Base-by-base conservation (phyloP, 2,888 invertebrate genomes). In the Nesidiocoris tenuis region DNA sequence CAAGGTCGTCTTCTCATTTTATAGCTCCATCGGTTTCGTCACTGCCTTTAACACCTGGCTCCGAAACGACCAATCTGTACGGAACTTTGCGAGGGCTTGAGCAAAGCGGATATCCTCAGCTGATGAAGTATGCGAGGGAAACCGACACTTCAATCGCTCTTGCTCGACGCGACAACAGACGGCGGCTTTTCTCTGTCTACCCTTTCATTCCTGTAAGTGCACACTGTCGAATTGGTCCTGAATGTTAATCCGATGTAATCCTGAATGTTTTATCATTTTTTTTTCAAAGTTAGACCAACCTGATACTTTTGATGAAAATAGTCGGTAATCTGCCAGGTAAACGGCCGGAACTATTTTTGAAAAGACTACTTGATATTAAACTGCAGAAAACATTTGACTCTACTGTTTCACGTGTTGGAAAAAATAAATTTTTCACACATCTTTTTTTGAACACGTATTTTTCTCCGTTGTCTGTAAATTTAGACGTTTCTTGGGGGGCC, bases 81-180 rank as follows among this genome's bases (percentile, higher is more conserved):
- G 94, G 94, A 2, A 95, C 95, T 0, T 85, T 95, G 0, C 93
- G 94, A 82, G 94, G 94, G 0, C 85, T 95, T 61, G 95, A 96
- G 82, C 94, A 95, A 83, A 94, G 94, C 81, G 92, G 95, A 90
- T 95, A 95, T 85, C 95, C 96, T 0, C 93, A 95, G 81, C 85
- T 96, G 72, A 93, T 94, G 83, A 91, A 92, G 83, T 96, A 96
- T 83, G 92, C 95, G 0, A 87, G 94, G 54, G 96, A 96, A 86
- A 95, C 95, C 0, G 96, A 96, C 81, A 88, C 90, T 79, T 92
- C 94, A 21, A 93, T 96, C 81, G 90, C 93, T 19, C 88, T 90
- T 77, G 89, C 93, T 0, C 86, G 96, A 64, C 90, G 90, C 80
- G 95, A 95, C 82, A 89, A 90, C 81, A 87, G 95, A 74, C 88